phyloP scores from a whole-genome alignment of 2,888 invertebrate species.

The Ditula angustiorana region DNA sequence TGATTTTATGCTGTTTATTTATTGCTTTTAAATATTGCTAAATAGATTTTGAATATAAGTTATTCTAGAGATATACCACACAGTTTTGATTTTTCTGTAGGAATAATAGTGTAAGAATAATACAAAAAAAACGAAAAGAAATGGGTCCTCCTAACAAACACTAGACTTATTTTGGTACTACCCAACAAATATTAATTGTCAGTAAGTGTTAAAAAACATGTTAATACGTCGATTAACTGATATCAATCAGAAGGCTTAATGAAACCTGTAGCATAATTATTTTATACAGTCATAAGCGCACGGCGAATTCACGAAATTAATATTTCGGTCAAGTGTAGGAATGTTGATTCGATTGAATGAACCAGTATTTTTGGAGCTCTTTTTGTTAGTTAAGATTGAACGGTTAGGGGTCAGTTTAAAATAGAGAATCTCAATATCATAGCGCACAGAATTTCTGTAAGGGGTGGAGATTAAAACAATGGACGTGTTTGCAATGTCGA shows the following conservation, averaged over 20 bases:
- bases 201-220: slow-evolving; percentile 2
- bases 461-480: slow-evolving; percentile 81
- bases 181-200: neutral
- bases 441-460: slow-evolving; percentile 65
- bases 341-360: slow-evolving; percentile 54
- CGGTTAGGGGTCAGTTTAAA: slow-evolving; percentile 54
- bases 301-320: slow-evolving; percentile 63
- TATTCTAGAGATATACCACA: too few species aligned
- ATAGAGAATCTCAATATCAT: slow-evolving; percentile 64
- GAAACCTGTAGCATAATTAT: slow-evolving; percentile 32
- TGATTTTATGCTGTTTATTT: neutral
- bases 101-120: too few species aligned
- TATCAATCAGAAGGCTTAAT: slow-evolving; percentile 10
- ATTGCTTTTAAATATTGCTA: too few species aligned
- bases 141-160: neutral
- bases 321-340: slow-evolving; percentile 75
- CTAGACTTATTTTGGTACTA: neutral
- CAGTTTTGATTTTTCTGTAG: too few species aligned
- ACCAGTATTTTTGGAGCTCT: slow-evolving; percentile 56
- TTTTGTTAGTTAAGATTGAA: slow-evolving; percentile 40
- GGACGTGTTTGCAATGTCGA: slow-evolving; percentile 82
- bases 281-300: slow-evolving; percentile 46
- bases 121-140: neutral
- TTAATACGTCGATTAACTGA: slow-evolving; percentile 18
- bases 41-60: too few species aligned